These are phyloP conservation scores for Meta bourneti DNA, from an alignment of 2,888 invertebrate genomes.

Conservation along the genomic window DNA sequence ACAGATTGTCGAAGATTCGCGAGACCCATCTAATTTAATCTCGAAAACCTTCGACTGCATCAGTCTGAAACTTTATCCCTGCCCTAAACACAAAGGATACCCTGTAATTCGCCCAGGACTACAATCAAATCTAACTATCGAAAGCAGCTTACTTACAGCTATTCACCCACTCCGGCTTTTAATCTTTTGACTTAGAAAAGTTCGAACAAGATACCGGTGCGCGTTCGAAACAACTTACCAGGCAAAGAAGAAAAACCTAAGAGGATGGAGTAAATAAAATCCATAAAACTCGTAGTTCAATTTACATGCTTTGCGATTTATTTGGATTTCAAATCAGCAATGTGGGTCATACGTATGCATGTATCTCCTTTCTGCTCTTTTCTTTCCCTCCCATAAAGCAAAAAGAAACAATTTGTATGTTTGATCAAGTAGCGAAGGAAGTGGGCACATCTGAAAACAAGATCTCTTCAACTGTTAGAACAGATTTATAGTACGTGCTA, in stretches of 20 bases:
- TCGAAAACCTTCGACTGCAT: neutral
- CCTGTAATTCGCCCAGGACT: neutral
- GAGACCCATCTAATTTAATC: neutral
- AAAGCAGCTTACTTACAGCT: conserved; percentile 33
- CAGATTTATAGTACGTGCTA: conserved; percentile 62
- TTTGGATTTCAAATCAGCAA: conserved; percentile 68
- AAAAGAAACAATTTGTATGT: conserved; percentile 65
- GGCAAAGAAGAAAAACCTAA: conserved; percentile 12
- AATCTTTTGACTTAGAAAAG: neutral
- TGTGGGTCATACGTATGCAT: conserved; percentile 31
- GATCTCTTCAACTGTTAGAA: conserved; percentile 49
- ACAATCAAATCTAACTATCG: conserved; percentile 24
- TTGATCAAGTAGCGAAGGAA: conserved; percentile 51
- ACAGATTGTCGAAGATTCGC: no score
- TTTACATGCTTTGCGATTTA: conserved; percentile 68
- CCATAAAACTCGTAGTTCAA: conserved; percentile 53
- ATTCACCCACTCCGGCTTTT: conserved; percentile 22
- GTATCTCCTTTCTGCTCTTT: conserved; percentile 29
- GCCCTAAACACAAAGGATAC: neutral
- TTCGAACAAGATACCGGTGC: neutral
- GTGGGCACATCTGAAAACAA: conserved; percentile 27
- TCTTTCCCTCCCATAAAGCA: conserved; percentile 9
- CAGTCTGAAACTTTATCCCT: conserved; percentile 8
- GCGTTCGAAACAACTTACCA: conserved; percentile 24
- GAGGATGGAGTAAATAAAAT: conserved; percentile 8